Base-by-base conservation (phyloP, 2,888 invertebrate species). In the Drosophila prolongata region DNA sequence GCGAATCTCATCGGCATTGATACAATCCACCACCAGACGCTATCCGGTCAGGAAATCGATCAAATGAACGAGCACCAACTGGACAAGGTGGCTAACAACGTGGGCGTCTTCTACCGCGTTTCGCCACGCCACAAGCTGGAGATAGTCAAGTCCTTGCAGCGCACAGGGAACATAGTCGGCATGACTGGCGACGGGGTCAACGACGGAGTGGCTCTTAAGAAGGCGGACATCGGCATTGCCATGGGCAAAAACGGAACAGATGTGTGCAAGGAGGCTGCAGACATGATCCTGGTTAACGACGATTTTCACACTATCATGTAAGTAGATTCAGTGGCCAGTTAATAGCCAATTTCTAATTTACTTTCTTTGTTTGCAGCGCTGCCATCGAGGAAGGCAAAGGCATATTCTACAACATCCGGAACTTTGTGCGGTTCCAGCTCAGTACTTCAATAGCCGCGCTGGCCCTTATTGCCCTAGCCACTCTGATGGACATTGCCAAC, bases 131-230 rank as follows among this genome's bases (percentile, higher is more conserved):
- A 99, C 92, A 99, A 99, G 92, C 93, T 99, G 71, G 94, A 96
- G 56, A 99, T 99, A 84, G 98, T 99, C 1, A 99, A 99, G 94
- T 98, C 98, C 0, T 93, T 99, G 59, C 99, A 99, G 91, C 94
- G 96, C 78, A 95, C 96, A 58, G 98, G 98, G 2, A 95, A 96
- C 87, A 97, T 99, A 77, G 99, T 99, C 1, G 99, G 98, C 5
- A 99, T 99, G 99, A 99, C 99, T 0, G 99, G 99, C 1, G 99
- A 99, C 92, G 99, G 99, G 1, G 99, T 99, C 0, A 99, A 99
- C 91, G 99, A 99, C 92, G 99, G 98, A 0, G 99, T 99, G 16
- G 99, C 99, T 0, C 93, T 99, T 30, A 99, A 98, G 91, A 96
- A 97, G 76, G 98, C 99, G 0, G 99, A 99, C 90, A 99, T 99